A percentile compares a stretch with the other conserved stretches of the same genome.
phyloP scores from a whole-genome alignment of 1,140 invertebrate species.

The Tribolium madens region DNA sequence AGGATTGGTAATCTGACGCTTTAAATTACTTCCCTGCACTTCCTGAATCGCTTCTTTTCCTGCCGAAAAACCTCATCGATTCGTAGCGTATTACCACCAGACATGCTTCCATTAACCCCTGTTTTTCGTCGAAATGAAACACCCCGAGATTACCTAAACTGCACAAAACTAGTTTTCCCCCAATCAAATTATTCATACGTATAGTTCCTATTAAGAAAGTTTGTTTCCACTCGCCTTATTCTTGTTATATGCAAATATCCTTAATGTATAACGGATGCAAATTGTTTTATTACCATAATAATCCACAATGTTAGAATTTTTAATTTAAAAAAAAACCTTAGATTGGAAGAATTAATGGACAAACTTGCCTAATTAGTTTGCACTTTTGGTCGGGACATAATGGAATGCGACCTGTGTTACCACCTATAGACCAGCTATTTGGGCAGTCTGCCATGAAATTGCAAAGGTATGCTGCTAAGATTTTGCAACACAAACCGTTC shows the following conservation, averaged over 20 bases:
- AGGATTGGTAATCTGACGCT: no score
- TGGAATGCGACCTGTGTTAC: constrained; percentile 39
- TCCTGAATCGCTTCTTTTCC: not conserved
- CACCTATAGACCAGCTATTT: constrained; percentile 29
- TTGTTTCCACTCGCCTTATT: constrained; percentile 38
- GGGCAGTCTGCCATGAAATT: constrained; percentile 43
- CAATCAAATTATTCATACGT: constrained; percentile 37
- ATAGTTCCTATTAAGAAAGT: constrained; percentile 35
- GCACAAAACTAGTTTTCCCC: constrained; percentile 7
- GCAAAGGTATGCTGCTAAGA: constrained; percentile 30
- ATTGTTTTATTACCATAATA: constrained; percentile 23
- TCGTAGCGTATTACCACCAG: not conserved
- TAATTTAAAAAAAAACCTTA: not conserved
- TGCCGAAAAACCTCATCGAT: not conserved
- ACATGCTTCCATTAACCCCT: not conserved
- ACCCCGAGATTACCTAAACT: constrained; percentile 10
- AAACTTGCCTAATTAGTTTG: constrained; percentile 23
- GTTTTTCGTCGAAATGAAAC: not conserved
- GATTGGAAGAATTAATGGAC: not conserved
- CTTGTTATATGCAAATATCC: constrained; percentile 30
- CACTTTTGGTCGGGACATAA: constrained; percentile 32
- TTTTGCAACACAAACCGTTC: not conserved
- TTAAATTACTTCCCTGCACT: not conserved
- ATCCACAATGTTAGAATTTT: constrained; percentile 3
- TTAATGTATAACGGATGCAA: constrained; percentile 16